Base-by-base conservation (phyloP, 1,140 invertebrate species). In the Orchestia grillus region DNA sequence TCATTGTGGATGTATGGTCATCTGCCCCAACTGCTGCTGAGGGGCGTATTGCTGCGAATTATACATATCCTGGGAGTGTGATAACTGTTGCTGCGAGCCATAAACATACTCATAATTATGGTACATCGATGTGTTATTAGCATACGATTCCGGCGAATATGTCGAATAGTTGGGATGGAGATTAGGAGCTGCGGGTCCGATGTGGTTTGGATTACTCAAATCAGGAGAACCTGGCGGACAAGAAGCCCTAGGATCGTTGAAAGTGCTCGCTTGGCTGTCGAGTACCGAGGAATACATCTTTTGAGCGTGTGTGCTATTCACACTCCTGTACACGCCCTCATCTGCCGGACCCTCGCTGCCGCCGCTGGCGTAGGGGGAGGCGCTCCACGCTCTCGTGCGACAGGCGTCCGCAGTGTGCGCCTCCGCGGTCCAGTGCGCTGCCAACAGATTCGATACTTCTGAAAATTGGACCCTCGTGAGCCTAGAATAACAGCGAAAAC, bases 41-140 rank as follows among this genome's bases (percentile, higher is more conserved):
- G 88, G 28, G 15, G 88, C 88, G 88, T 90, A 90, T 90, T 90
- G 88, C 41, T 90, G 88, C 28, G 88, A 44, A 90, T 90, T 41
- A 41, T 90, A 90, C 41, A 90, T 41, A 42, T 90, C 88, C 88
- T 90, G 88, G 43, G 41, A 16, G 41, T 90, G 88, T 16, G 43
- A 42, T 44, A 90, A 42, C 15, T 90, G 88, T 36, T 90, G 88
- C 88, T 90, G 88, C 15, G 4, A 6, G 3, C 41, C 88, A 42
- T 41, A 44, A 90, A 42, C 88, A 90, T 90, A 41, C 15, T 90
- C 41, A 36, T 90, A 44, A 44, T 90, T 90, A 41, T 90, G 88
- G 88, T 90, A 90, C 88, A 90, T 90, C 15, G n/a, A 36, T 23
- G 62, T 44, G 43, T 90, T 41, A 44, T 90, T 90, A 44, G 88